These are phyloP conservation scores for Hirtodrosophila alboralis DNA, from an alignment of 2,888 invertebrate genomes.

Conservation along the genomic window DNA sequence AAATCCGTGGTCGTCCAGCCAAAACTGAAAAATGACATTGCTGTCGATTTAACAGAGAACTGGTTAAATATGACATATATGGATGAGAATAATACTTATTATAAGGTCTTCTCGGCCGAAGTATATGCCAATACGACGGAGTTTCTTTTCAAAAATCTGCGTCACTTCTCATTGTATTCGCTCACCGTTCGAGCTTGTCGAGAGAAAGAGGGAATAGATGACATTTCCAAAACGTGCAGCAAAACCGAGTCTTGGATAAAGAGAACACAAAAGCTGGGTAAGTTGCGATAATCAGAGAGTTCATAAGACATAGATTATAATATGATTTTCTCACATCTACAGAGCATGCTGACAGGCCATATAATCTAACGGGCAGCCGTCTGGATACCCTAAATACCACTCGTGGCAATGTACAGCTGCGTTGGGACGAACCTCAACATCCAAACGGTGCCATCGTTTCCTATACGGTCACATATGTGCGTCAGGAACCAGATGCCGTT, in stretches of 20 bases:
- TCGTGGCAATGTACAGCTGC: conserved; percentile 87
- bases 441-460: conserved; percentile 96
- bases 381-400: conserved; percentile 83
- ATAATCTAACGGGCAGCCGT: conserved; percentile 84
- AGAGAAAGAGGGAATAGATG: conserved; percentile 78
- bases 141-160: conserved; percentile 87
- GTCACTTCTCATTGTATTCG: conserved; percentile 91
- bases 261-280: conserved; percentile 85
- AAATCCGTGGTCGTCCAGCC: neutral
- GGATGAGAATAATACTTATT: conserved; percentile 53
- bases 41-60: neutral
- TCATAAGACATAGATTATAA: neutral
- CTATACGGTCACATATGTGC: conserved; percentile 91
- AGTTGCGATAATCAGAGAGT: conserved; percentile 18
- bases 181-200: conserved; percentile 92
- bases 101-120: conserved; percentile 51
- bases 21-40: neutral
- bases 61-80: conserved; percentile 76
- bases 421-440: conserved; percentile 91
- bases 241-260: conserved; percentile 84
- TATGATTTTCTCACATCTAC: conserved; percentile 6
- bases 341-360: conserved; percentile 89
- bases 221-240: conserved; percentile 85
- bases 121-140: conserved; percentile 82
- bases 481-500: conserved; percentile 86